These are phyloP conservation scores for Channa maculata DNA, from an alignment of 2,113 vertebrate genomes.

Conservation along the genomic window DNA sequence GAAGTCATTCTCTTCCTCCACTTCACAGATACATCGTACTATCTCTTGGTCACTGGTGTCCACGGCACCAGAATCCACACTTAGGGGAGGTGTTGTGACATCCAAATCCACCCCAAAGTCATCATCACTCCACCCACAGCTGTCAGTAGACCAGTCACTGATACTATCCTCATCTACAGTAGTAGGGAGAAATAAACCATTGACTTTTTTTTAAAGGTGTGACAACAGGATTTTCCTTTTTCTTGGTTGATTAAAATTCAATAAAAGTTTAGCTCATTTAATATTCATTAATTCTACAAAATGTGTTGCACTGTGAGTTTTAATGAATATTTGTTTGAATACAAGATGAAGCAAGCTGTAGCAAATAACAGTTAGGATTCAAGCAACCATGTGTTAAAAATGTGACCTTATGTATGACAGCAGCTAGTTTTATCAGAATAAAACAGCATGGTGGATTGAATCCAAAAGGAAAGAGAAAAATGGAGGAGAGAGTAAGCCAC, in stretches of 20 bases:
- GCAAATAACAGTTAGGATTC: constrained; percentile 58
- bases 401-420: not conserved
- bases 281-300: not conserved
- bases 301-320: not conserved
- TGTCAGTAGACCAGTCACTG: constrained; percentile 93
- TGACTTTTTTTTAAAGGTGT: not conserved
- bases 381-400: constrained; percentile 49
- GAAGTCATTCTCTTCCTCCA: constrained; percentile 98
- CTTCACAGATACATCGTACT: constrained; percentile 94
- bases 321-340: constrained; percentile 3
- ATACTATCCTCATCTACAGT: constrained; percentile 90
- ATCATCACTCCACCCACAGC: constrained; percentile 94
- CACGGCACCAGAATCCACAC: constrained; percentile 83
- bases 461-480: constrained; percentile 47
- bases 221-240: not conserved
- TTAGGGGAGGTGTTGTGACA: constrained; percentile 88
- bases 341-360: constrained; percentile 58
- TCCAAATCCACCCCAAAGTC: constrained; percentile 90
- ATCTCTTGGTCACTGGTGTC: constrained; percentile 89
- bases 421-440: not conserved
- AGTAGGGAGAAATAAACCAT: not conserved
- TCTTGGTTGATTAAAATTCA: not conserved
- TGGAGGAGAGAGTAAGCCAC: constrained; percentile 45
- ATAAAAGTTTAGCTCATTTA: not conserved
- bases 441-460: constrained; percentile 63